Evolutionary conservation across 2,888 invertebrate species (phyloP), one percentile per base, ranked within the genome.

Genomic region (Agrochola macilenta): DNA sequence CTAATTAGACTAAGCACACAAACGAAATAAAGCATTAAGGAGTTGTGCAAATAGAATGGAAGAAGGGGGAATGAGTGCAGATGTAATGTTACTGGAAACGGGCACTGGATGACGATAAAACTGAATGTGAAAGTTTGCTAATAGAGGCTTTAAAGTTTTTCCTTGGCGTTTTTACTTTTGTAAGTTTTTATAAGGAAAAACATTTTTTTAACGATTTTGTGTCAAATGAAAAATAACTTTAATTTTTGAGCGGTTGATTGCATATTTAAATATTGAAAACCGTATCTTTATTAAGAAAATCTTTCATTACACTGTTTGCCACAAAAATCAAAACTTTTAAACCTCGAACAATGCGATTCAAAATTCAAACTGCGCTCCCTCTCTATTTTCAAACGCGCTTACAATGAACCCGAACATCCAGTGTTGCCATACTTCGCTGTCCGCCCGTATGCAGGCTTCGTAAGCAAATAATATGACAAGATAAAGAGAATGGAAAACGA

Each of bases 11-110:
- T 94, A 93, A 93, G 93, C 94, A 96, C 93, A 96, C 95, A 96
- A 92, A 94, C 93, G 94, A 95, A 96, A 96, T 96, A 96, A 96
- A 96, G 95, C 96, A 96, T 96, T 96, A 95, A 95, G 95, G 95
- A 96, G 93, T 93, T 94, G 94, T 91, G 93, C 95, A 96, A 96
- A 96, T 94, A 95, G 90, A 93, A 93, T 89, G 92, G 91, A 93
- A 93, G 93, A 92, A 93, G 94, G 95, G 95, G 92, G 91, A 91
- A 79, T 82, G 87, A 82, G 82, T 85, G 81, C 69, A 83, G 90
- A 91, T 89, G 86, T 89, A 87, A 77, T 76, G 72, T 68, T 83
- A 84, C 91, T 91, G 88, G 92, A 91, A 88, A 81, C 60, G 90
- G 78, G 82, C 70, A 69, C 64, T 64, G 76, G 75, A 68, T 73